Conservation (phyloP, 2,888 invertebrate genomes). For the Xestia rhomboidea region DNA sequence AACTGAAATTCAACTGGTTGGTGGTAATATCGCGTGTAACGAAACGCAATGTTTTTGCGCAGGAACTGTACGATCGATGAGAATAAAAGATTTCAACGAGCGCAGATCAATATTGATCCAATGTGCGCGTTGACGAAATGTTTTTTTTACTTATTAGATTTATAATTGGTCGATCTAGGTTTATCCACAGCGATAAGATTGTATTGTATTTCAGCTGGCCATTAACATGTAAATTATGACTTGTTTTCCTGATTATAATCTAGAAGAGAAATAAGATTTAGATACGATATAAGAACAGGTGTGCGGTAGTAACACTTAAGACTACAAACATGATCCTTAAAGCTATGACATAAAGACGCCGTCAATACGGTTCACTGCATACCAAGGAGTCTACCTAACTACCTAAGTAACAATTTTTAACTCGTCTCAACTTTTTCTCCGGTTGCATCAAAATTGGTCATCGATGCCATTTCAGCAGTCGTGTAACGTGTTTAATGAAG, state of each 20-base stretch:
- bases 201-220: neutral
- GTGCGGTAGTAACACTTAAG: neutral
- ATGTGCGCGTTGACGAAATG: neutral
- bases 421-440: neutral
- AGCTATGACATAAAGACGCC: neutral
- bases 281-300: neutral
- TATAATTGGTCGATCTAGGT: too few species aligned
- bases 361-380: neutral
- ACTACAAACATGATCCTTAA: neutral
- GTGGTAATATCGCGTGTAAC: conserved; percentile 25
- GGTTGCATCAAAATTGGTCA: neutral
- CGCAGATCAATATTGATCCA: conserved; percentile 4
- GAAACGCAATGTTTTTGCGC: conserved; percentile 25
- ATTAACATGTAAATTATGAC: neutral
- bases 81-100: conserved; percentile 69
- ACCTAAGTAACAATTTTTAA: conserved; percentile 7
- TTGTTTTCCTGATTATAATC: neutral
- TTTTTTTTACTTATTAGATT: too few species aligned
- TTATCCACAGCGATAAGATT: neutral
- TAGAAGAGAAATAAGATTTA: neutral
- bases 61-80: conserved; percentile 7
- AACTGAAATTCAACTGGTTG: conserved; percentile 25
- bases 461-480: neutral
- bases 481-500: conserved; percentile 58
- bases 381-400: neutral